These are phyloP conservation scores for Anguilla megastoma DNA, from an alignment of 2,797 vertebrate genomes.

Conservation along the genomic window DNA sequence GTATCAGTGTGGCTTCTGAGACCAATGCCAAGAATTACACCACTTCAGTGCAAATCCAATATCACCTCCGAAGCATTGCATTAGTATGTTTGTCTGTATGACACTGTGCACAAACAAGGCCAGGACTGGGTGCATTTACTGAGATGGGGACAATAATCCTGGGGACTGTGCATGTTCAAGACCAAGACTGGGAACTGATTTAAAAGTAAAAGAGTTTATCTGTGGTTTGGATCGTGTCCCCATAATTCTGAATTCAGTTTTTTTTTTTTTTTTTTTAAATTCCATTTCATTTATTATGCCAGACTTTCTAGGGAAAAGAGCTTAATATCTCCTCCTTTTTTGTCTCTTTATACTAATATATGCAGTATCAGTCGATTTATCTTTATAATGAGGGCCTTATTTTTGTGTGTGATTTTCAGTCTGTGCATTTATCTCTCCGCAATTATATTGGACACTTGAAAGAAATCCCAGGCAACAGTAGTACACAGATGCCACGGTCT, in stretches of 20 bases:
- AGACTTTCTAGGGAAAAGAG: background rate
- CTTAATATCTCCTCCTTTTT: background rate
- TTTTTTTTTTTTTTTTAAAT: background rate
- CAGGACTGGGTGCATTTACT: background rate
- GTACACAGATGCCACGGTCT: background rate
- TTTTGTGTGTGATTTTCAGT: background rate
- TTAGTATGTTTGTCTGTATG: background rate
- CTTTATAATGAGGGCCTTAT: conserved; percentile 3
- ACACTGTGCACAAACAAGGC: background rate
- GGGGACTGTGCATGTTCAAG: background rate
- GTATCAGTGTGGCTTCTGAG: conserved; percentile 2
- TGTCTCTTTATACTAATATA: background rate
- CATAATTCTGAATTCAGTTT: background rate
- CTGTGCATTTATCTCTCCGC: background rate
- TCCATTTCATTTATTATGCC: background rate
- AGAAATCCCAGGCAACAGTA: background rate
- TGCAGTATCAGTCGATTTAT: conserved; percentile 13
- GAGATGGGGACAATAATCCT: background rate
- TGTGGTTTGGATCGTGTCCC: background rate
- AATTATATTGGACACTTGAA: background rate
- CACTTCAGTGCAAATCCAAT: background rate
- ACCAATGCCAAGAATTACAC: background rate
- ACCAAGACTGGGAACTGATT: background rate
- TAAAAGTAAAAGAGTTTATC: background rate
- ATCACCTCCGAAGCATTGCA: background rate